Evolutionary conservation across 2,797 vertebrate species (phyloP).

Genomic region (Pristis pectinata): DNA sequence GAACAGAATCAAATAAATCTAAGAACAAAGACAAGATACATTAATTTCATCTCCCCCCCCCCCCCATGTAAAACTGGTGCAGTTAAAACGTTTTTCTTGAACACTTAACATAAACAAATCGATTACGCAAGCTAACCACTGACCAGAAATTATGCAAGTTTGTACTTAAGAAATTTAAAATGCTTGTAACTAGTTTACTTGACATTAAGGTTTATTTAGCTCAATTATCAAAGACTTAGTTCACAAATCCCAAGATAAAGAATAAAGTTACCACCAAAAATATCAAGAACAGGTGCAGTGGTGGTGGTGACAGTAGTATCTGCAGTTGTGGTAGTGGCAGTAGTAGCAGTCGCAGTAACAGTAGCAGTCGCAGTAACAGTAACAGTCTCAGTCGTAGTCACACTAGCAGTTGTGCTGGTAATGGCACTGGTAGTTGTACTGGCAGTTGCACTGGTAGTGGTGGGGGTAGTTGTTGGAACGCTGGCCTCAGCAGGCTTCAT

Average conservation of each 20-base stretch:
- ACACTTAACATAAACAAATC: not conserved
- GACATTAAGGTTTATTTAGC: not conserved
- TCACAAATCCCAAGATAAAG: constrained; percentile 35
- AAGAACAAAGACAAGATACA: constrained; percentile 84
- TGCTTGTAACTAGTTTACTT: not conserved
- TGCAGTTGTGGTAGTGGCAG: constrained; percentile 43
- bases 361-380: constrained; percentile 46
- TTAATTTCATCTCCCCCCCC: constrained; percentile 43
- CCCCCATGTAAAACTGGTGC: not conserved
- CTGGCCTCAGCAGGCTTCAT: constrained; percentile 84
- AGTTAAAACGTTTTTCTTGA: not conserved
- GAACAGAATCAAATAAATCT: constrained; percentile 98
- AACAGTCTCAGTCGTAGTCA: constrained; percentile 61
- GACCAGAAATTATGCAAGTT: not conserved
- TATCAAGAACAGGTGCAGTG: constrained; percentile 84
- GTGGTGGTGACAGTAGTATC: constrained; percentile 57
- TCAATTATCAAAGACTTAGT: constrained; percentile 5
- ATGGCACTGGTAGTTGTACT: constrained; percentile 69
- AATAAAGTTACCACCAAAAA: constrained; percentile 91
- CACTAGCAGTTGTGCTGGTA: constrained; percentile 57
- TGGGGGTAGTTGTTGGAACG: constrained; percentile 72
- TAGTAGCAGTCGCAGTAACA: constrained; percentile 42
- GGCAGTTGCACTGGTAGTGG: constrained; percentile 65
- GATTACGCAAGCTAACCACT: not conserved
- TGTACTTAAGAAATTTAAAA: not conserved